phyloP scores from a whole-genome alignment of 2,888 invertebrate genomes.

The Orthonevra nobilis region DNA sequence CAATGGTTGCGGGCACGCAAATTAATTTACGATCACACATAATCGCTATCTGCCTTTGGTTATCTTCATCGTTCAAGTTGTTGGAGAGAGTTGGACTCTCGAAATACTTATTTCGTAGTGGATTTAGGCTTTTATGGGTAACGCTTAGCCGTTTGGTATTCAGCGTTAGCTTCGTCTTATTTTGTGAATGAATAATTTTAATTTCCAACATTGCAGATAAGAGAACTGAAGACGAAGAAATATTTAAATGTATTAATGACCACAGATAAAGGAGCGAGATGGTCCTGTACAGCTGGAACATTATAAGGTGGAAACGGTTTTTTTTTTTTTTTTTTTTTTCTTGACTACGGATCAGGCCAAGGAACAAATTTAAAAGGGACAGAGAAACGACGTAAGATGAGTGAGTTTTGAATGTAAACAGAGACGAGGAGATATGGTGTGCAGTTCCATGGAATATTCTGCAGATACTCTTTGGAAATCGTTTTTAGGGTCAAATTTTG shows the following conservation, averaged over 20 bases:
- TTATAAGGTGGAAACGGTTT: too few species aligned
- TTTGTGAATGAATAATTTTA: constrained; percentile 46
- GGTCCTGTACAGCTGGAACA: not conserved
- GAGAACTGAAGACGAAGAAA: constrained; percentile 1
- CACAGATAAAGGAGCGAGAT: not conserved
- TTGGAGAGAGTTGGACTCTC: constrained; percentile 6
- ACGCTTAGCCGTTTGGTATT: too few species aligned
- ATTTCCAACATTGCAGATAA: constrained; percentile 30
- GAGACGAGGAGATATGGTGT: too few species aligned
- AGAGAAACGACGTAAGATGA: too few species aligned
- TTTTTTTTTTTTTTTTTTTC: too few species aligned
- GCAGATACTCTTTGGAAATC: too few species aligned
- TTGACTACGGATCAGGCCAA: too few species aligned
- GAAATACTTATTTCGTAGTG: constrained; percentile 22
- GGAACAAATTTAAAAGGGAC: too few species aligned
- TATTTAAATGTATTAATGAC: constrained; percentile 15
- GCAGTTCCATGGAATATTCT: too few species aligned
- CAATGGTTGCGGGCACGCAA: constrained; percentile 71
- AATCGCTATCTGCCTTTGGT: constrained; percentile 64
- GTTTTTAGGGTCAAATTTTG: too few species aligned
- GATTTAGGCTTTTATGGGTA: constrained; percentile 25
- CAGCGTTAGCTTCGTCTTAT: not conserved
- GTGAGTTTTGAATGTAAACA: too few species aligned
- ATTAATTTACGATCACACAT: constrained; percentile 72
- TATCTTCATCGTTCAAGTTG: constrained; percentile 55